Evolutionary conservation across 2,888 invertebrate genomes (phyloP).

Genomic region (Athrips mouffetella): DNA sequence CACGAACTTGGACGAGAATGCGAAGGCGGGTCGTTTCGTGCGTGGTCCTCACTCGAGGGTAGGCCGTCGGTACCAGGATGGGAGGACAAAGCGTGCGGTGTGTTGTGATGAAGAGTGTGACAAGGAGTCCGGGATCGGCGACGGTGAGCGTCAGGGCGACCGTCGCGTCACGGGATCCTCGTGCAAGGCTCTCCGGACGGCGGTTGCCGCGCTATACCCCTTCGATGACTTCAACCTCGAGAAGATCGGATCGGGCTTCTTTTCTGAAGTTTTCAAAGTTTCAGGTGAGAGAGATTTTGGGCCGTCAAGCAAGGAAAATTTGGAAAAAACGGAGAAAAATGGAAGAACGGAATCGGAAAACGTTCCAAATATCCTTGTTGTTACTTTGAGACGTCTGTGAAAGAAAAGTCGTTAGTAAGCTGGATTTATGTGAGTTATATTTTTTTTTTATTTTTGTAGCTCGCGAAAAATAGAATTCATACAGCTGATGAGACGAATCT

Average conservation of each 20-base stretch:
- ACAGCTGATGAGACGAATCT: too few species aligned
- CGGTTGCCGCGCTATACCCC: constrained; percentile 93
- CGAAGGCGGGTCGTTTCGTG: constrained; percentile 67
- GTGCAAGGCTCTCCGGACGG: constrained; percentile 93
- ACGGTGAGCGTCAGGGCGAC: constrained; percentile 68
- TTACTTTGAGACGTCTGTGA: too few species aligned
- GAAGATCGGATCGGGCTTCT: constrained; percentile 96
- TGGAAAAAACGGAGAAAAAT: too few species aligned
- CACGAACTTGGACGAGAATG: constrained; percentile 71
- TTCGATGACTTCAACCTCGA: constrained; percentile 96
- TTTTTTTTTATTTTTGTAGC: too few species aligned
- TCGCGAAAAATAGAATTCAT: too few species aligned
- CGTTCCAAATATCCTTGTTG: too few species aligned
- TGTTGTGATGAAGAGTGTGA: constrained; percentile 73
- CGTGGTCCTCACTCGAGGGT: constrained; percentile 65
- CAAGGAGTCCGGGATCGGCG: constrained; percentile 73
- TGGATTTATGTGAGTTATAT: too few species aligned
- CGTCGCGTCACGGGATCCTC: constrained; percentile 78
- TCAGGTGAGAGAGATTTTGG: too few species aligned
- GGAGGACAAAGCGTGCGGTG: constrained; percentile 58
- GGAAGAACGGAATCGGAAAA: too few species aligned
- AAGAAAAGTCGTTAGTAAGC: too few species aligned
- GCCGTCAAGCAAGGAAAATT: too few species aligned
- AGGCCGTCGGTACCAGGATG: constrained; percentile 53
- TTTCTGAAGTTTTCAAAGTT: constrained; percentile 98